These are phyloP conservation scores for Tetramorium bicarinatum DNA, from an alignment of 2,888 invertebrate species.

Conservation along the genomic window DNA sequence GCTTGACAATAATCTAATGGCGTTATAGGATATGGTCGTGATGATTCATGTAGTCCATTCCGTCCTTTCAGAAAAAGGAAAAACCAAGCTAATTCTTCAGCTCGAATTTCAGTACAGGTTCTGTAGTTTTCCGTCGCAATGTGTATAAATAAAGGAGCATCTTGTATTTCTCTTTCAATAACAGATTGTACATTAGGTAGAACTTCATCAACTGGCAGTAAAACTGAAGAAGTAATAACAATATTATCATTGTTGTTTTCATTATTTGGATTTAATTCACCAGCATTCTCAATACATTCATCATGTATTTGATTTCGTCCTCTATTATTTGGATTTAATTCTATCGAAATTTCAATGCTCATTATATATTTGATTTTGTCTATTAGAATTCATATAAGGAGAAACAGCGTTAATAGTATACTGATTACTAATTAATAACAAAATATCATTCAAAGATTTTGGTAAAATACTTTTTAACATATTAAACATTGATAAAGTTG, in stretches of 20 bases:
- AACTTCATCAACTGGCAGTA: background rate
- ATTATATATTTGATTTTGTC: background rate
- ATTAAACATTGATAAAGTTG: background rate
- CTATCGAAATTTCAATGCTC: too few species aligned
- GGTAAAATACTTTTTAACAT: background rate
- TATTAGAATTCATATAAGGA: background rate
- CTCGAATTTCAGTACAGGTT: background rate
- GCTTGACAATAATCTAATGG: slow-evolving; percentile 9
- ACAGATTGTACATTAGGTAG: background rate
- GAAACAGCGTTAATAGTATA: background rate
- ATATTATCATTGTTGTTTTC: background rate
- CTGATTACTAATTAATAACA: background rate
- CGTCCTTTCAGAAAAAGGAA: slow-evolving; percentile 8
- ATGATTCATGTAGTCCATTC: background rate
- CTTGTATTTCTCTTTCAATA: background rate
- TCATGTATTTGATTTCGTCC: too few species aligned
- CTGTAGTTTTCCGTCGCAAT: background rate
- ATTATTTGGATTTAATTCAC: background rate
- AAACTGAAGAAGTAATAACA: background rate
- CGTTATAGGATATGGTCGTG: background rate
- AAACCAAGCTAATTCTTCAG: slow-evolving; percentile 3
- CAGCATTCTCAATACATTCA: background rate
- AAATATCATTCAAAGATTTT: background rate
- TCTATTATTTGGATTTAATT: too few species aligned
- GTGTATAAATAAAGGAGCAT: background rate